phyloP scores from a whole-genome alignment of 2,888 invertebrate species.

The Euplexia lucipara region DNA sequence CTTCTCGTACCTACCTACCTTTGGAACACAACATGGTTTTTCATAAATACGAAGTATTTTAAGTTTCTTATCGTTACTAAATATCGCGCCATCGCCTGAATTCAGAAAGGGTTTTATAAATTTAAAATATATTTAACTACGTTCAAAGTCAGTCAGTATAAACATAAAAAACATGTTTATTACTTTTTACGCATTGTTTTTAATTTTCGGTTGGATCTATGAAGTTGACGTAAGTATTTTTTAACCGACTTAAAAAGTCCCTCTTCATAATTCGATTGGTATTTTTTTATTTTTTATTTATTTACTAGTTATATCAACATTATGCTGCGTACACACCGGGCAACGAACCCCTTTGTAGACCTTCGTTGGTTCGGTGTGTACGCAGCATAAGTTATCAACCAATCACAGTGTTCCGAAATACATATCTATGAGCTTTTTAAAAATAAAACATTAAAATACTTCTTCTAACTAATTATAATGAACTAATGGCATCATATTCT shows the following conservation, averaged over 20 bases:
- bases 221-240: slow-evolving; percentile 29
- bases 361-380: too few species aligned
- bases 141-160: neutral
- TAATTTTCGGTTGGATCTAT: slow-evolving; percentile 11
- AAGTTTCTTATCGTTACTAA: slow-evolving; percentile 25
- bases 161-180: slow-evolving; percentile 14
- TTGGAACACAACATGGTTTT: neutral
- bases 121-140: too few species aligned
- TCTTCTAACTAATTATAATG: too few species aligned
- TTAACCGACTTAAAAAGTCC: too few species aligned
- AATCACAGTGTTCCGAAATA: neutral
- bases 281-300: too few species aligned
- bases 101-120: neutral
- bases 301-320: too few species aligned
- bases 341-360: too few species aligned
- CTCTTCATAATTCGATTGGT: too few species aligned
- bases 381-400: neutral
- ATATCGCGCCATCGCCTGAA: neutral
- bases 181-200: neutral
- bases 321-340: too few species aligned
- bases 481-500: too few species aligned
- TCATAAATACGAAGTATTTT: neutral
- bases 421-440: too few species aligned
- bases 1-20: neutral
- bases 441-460: too few species aligned